A percentile compares a stretch with the other conserved stretches of the same genome.
Evolutionary conservation across 92 coral and sea anemone genomes (phyloP).

Genomic region (Epizoanthus rinbou): DNA sequence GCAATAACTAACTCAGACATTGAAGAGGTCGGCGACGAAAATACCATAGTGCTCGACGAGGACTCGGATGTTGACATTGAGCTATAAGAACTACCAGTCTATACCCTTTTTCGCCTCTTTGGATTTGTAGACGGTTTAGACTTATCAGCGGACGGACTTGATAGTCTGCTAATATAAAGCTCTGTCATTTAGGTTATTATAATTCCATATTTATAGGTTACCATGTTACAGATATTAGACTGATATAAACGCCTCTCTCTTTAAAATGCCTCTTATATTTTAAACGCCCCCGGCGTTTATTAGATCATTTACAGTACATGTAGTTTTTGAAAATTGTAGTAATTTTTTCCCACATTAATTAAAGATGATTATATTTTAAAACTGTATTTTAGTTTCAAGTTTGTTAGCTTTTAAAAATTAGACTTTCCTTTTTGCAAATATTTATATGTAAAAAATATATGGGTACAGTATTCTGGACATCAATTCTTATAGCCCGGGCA

Average conservation of each 20-base stretch:
- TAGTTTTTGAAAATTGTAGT: too few relatives aligned
- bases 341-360: too few relatives aligned
- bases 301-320: neutral
- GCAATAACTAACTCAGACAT: constrained; percentile 45
- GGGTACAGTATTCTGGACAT: too few relatives aligned
- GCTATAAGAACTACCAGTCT: constrained; percentile 51
- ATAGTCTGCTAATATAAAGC: constrained; percentile 48
- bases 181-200: constrained; percentile 51
- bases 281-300: constrained; percentile 2
- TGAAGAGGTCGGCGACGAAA: constrained; percentile 39
- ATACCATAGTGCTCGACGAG: constrained; percentile 47
- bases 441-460: too few relatives aligned
- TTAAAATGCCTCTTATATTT: neutral
- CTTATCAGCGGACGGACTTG: constrained; percentile 52
- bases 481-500: too few relatives aligned
- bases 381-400: too few relatives aligned
- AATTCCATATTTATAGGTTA: constrained; percentile 50
- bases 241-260: constrained; percentile 10
- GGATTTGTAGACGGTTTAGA: constrained; percentile 17
- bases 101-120: constrained; percentile 26
- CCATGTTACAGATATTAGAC: neutral
- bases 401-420: too few relatives aligned
- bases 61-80: constrained; percentile 51
- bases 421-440: too few relatives aligned
- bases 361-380: too few relatives aligned